Evolutionary conservation across 2,888 invertebrate species (phyloP).

Genomic region (Caenorhabditis sinica): DNA sequence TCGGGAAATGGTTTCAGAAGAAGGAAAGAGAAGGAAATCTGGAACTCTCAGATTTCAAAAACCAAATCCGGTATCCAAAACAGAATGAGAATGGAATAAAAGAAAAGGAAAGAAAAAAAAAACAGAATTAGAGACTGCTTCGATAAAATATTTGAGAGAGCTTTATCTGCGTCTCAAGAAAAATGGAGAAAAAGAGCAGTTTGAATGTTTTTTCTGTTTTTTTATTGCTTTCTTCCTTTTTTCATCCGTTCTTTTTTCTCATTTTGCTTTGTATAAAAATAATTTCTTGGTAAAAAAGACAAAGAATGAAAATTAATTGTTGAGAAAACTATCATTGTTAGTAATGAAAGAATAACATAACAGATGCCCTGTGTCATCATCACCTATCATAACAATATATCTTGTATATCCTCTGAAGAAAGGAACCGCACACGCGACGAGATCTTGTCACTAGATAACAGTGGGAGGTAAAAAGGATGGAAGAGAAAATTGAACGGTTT

Average conservation of each 20-base stretch:
- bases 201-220: constrained; percentile 47
- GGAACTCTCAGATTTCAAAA: constrained; percentile 27
- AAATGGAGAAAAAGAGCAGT: constrained; percentile 29
- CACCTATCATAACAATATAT: constrained; percentile 68
- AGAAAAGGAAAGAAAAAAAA: constrained; percentile 19
- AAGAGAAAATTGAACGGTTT: constrained; percentile 50
- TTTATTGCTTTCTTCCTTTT: constrained; percentile 22
- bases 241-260: constrained; percentile 38
- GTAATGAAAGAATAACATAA: constrained; percentile 25
- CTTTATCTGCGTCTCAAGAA: constrained; percentile 55
- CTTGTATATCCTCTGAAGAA: constrained; percentile 49
- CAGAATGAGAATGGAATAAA: constrained; percentile 23
- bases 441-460: constrained; percentile 52
- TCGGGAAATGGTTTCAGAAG: neutral
- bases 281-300: neutral
- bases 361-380: constrained; percentile 37
- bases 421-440: constrained; percentile 60
- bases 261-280: neutral
- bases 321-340: constrained; percentile 8
- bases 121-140: constrained; percentile 49
- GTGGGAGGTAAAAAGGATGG: constrained; percentile 16
- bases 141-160: constrained; percentile 57
- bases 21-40: neutral
- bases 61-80: constrained; percentile 40
- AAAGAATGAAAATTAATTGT: neutral